Percentiles rank a stretch among this genome's conserved stretches.
phyloP scores from a whole-genome alignment of 2,888 invertebrate genomes.

The Pristionchus japonicus region DNA sequence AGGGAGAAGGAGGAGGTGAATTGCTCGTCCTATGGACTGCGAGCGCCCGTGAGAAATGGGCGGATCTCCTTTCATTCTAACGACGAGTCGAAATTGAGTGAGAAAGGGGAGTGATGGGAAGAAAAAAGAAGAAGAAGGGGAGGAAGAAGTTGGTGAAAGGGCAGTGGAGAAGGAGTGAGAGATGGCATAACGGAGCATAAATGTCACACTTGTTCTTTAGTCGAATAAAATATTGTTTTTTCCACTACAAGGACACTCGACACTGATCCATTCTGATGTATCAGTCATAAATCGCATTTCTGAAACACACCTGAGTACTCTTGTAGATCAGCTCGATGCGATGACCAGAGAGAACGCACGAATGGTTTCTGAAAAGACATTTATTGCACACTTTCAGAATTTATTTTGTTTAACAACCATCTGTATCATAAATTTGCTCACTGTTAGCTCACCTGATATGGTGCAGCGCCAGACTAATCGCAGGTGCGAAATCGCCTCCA shows the following conservation, averaged over 20 bases:
- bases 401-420: neutral
- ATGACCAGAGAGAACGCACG: conserved; percentile 65
- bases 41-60: conserved; percentile 13
- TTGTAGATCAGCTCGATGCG: conserved; percentile 67
- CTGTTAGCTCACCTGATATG: conserved; percentile 56
- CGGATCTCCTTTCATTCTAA: conserved; percentile 34
- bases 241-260: too few relatives aligned
- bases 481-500: conserved; percentile 56
- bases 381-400: neutral
- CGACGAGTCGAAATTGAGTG: conserved; percentile 39
- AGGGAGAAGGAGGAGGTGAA: conserved; percentile 8
- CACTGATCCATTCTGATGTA: neutral
- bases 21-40: neutral
- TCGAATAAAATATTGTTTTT: neutral
- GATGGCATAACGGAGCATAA: neutral
- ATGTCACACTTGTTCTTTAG: neutral
- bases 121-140: neutral
- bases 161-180: neutral
- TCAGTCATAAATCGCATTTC: neutral
- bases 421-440: neutral
- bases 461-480: conserved; percentile 65
- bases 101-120: conserved; percentile 19
- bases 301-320: conserved; percentile 67
- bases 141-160: conserved; percentile 31
- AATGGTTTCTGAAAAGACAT: conserved; percentile 51